phyloP scores from a whole-genome alignment of 1,140 invertebrate species.

The Tetranychus urticae region DNA sequence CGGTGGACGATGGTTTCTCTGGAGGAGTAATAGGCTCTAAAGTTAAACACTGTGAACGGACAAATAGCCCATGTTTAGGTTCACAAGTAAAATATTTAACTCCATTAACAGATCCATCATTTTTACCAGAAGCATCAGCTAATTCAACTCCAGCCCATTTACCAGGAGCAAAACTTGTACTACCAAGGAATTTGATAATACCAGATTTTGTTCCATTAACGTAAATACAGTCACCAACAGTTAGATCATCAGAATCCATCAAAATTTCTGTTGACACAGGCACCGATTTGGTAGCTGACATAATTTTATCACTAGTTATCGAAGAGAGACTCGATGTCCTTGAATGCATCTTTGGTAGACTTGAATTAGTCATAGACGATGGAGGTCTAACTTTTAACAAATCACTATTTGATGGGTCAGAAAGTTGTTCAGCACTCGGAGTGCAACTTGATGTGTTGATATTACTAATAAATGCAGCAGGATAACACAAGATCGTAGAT shows the following conservation, averaged over 20 bases:
- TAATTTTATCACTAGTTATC: background rate
- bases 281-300: background rate
- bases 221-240: conserved; percentile 80
- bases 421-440: too few relatives aligned
- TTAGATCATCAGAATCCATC: conserved; percentile 49
- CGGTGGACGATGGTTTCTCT: background rate
- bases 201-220: conserved; percentile 76
- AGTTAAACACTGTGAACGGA: conserved; percentile 50
- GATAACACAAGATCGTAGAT: too few relatives aligned
- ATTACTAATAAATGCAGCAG: too few relatives aligned
- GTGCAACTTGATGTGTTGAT: too few relatives aligned
- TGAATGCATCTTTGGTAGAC: background rate
- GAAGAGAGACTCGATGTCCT: background rate
- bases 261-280: background rate
- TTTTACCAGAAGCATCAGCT: conserved; percentile 67
- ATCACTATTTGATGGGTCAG: background rate
- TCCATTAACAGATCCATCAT: conserved; percentile 73
- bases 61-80: conserved; percentile 50
- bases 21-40: conserved; percentile 53
- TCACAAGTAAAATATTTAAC: conserved; percentile 68
- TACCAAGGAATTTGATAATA: conserved; percentile 52
- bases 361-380: background rate
- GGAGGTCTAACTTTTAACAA: background rate
- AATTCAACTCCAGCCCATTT: conserved; percentile 73
- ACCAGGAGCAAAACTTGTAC: conserved; percentile 58